A percentile compares a stretch with the other conserved stretches of the same genome.
Conservation (phyloP, 2,797 vertebrate species). For the Mallotus villosus region DNA sequence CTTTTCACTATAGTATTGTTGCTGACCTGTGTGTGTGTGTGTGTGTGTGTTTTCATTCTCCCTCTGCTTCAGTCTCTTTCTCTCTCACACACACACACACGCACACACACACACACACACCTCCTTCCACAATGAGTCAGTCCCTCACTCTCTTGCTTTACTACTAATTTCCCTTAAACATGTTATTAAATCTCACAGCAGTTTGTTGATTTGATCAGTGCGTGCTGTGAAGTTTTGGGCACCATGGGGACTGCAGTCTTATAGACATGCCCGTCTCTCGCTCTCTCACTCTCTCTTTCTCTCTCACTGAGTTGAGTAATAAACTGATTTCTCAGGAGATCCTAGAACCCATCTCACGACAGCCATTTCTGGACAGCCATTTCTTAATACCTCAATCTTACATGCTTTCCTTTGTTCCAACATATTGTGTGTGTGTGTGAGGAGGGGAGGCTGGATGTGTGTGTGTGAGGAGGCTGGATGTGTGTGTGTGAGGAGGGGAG, state of each 20-base stretch:
- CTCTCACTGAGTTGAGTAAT: slow-evolving; percentile 35
- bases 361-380: slow-evolving; percentile 4
- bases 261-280: slow-evolving; percentile 39
- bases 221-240: slow-evolving; percentile 55
- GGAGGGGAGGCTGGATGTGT: not conserved
- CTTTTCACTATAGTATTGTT: slow-evolving; percentile 54
- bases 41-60: not conserved
- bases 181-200: slow-evolving; percentile 57
- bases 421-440: slow-evolving; percentile 9
- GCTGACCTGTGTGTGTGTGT: slow-evolving; percentile 30
- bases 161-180: slow-evolving; percentile 27
- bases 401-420: not conserved
- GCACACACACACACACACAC: not conserved
- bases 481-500: too few relatives aligned
- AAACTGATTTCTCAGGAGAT: slow-evolving; percentile 56
- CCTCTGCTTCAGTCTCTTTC: not conserved
- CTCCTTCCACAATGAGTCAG: slow-evolving; percentile 15
- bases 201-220: slow-evolving; percentile 68
- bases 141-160: slow-evolving; percentile 15
- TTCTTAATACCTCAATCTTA: not conserved
- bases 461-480: too few relatives aligned
- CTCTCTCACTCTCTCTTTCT: not conserved
- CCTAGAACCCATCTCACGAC: slow-evolving; percentile 23
- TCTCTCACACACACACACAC: not conserved
- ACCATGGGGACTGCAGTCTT: slow-evolving; percentile 46